Evolutionary conservation across 2,797 vertebrate species (phyloP).

Genomic region (Sebastes nivosus): DNA sequence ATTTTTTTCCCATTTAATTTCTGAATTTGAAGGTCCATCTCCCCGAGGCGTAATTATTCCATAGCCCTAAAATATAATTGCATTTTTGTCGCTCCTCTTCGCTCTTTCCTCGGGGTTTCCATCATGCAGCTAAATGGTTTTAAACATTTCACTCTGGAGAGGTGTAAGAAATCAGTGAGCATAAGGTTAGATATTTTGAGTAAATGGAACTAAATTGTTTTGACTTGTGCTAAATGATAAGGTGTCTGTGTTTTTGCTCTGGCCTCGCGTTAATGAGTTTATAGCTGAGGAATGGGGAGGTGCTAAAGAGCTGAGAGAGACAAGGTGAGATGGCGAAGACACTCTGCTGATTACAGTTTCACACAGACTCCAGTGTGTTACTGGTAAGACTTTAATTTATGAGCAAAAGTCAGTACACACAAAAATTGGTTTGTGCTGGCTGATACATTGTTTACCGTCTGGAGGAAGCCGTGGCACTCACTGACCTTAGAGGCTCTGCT

Average conservation of each 20-base stretch:
- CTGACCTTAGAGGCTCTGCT: not conserved
- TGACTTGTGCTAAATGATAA: conserved; percentile 14
- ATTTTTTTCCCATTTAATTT: not conserved
- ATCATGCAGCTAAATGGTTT: conserved; percentile 30
- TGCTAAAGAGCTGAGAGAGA: conserved; percentile 44
- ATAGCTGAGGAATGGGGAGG: conserved; percentile 15
- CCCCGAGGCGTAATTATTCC: conserved; percentile 45
- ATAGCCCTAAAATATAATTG: conserved; percentile 46
- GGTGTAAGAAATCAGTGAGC: conserved; percentile 21
- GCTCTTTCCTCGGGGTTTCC: conserved; percentile 23
- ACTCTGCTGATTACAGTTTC: conserved; percentile 26
- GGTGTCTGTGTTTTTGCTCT: not conserved
- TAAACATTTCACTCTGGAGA: conserved; percentile 31
- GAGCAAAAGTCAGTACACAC: not conserved
- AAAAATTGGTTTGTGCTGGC: not conserved
- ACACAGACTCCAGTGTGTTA: not conserved
- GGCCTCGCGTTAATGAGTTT: conserved; percentile 39
- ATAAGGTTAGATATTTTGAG: conserved; percentile 26
- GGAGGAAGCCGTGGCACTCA: not conserved
- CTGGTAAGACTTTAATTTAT: not conserved
- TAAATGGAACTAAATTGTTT: conserved; percentile 30
- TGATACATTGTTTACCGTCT: not conserved
- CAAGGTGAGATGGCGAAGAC: conserved; percentile 19
- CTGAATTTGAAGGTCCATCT: conserved; percentile 24
- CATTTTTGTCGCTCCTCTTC: conserved; percentile 31